A percentile compares a stretch with the other conserved stretches of the same genome.
Conservation (phyloP, 2,797 vertebrate genomes). For the Melanotaenia maccullochi region DNA sequence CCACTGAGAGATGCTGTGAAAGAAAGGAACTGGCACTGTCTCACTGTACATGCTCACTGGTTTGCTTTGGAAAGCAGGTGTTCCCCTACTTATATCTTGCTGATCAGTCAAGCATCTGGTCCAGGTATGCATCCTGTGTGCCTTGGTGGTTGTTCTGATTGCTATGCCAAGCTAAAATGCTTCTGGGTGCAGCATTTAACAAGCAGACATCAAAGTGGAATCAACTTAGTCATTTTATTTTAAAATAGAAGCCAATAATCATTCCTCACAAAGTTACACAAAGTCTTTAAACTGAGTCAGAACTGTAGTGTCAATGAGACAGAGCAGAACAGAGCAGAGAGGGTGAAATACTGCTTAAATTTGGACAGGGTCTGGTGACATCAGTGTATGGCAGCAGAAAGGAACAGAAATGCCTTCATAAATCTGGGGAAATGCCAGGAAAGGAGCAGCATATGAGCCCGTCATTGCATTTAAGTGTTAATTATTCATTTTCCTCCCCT, state of each 20-base stretch:
- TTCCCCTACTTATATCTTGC: constrained; percentile 20
- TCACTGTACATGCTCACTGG: neutral
- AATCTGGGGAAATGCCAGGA: constrained; percentile 68
- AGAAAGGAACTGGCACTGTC: constrained; percentile 20
- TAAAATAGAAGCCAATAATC: neutral
- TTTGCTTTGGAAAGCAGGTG: constrained; percentile 16
- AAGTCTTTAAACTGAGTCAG: constrained; percentile 11
- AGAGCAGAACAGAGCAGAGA: constrained; percentile 11
- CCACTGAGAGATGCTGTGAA: constrained; percentile 21
- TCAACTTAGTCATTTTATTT: neutral
- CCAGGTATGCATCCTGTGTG: constrained; percentile 4
- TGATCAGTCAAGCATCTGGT: constrained; percentile 19
- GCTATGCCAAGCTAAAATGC: constrained; percentile 7
- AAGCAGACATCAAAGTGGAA: neutral
- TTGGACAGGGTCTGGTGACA: constrained; percentile 58
- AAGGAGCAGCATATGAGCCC: constrained; percentile 68
- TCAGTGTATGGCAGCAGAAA: constrained; percentile 60
- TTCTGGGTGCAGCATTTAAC: neutral
- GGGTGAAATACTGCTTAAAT: constrained; percentile 40
- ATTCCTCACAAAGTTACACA: constrained; percentile 9
- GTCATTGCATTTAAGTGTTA: constrained; percentile 81
- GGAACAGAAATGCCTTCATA: constrained; percentile 61
- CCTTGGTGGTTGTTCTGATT: neutral
- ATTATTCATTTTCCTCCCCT: constrained; percentile 80
- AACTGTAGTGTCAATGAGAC: constrained; percentile 3